Percentiles rank a stretch among this genome's conserved stretches.
These are phyloP conservation scores for Micronycteris hirsuta DNA, from an alignment of 2,113 vertebrate species.

Conservation along the genomic window DNA sequence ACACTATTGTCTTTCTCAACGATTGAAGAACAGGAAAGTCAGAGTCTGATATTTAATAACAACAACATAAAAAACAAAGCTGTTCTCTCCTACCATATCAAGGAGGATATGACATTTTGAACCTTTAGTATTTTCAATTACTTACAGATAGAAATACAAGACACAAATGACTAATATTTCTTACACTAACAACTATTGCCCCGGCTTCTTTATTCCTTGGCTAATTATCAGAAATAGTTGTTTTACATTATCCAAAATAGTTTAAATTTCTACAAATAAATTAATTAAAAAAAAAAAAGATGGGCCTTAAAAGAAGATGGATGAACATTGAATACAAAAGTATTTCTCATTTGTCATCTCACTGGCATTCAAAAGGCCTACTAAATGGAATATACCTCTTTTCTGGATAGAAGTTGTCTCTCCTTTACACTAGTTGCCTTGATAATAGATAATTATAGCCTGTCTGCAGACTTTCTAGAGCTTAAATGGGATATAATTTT, in stretches of 20 bases:
- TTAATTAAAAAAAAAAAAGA: neutral
- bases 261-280: conserved; percentile 20
- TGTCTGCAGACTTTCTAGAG: conserved; percentile 9
- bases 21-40: neutral
- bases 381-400: neutral
- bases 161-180: neutral
- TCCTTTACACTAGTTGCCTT: conserved; percentile 6
- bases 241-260: neutral
- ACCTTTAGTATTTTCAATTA: neutral
- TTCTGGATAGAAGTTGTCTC: conserved; percentile 1
- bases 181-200: neutral
- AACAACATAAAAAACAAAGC: neutral
- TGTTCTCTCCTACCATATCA: neutral
- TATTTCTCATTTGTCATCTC: neutral
- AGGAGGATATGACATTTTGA: neutral
- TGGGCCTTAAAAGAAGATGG: neutral
- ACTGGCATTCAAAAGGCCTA: neutral
- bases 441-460: conserved; percentile 55
- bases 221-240: neutral
- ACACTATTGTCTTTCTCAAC: neutral
- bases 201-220: neutral
- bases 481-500: conserved; percentile 51
- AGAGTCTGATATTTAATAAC: neutral
- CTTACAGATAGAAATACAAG: neutral
- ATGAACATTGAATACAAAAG: neutral